Conservation (phyloP, 2,797 vertebrate genomes). For the Pyrrhura leucotis region DNA sequence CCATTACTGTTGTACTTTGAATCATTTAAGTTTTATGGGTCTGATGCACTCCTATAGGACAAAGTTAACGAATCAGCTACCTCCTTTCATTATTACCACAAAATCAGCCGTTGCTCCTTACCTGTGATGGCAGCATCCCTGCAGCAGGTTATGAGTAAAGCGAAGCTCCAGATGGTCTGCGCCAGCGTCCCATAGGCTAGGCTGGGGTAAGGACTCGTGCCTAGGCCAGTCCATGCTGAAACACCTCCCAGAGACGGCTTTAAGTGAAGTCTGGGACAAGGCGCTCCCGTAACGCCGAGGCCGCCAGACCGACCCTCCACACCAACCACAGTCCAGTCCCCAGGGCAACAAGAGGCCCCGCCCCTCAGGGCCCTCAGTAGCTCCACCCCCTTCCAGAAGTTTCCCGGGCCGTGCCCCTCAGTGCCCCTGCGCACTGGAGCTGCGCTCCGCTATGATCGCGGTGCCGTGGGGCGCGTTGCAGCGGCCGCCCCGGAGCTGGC, state of each 20-base stretch:
- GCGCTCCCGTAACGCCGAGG: no score
- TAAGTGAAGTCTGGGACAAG: rapidly evolving
- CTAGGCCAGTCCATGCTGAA: not conserved
- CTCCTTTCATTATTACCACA: rapidly evolving
- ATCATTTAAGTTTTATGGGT: rapidly evolving
- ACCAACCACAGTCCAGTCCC: not conserved
- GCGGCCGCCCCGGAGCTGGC: rapidly evolving
- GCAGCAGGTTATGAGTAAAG: not conserved
- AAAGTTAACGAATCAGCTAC: not conserved
- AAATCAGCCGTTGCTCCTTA: rapidly evolving
- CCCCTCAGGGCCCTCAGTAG: not conserved
- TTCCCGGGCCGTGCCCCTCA: not conserved
- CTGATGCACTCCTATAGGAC: not conserved
- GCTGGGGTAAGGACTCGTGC: rapidly evolving
- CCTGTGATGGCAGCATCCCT: rapidly evolving
- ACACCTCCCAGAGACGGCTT: rapidly evolving
- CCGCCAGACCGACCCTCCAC: rapidly evolving
- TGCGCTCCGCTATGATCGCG: not conserved
- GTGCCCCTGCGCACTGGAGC: rapidly evolving
- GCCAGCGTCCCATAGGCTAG: rapidly evolving
- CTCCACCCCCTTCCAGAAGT: not conserved
- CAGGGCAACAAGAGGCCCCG: not conserved
- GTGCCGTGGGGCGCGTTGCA: rapidly evolving
- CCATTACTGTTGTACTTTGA: rapidly evolving
- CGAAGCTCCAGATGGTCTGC: rapidly evolving